A percentile compares a stretch with the other conserved stretches of the same genome.
Conservation (phyloP, 2,113 vertebrate species). For the Lophochroa leadbeateri region DNA sequence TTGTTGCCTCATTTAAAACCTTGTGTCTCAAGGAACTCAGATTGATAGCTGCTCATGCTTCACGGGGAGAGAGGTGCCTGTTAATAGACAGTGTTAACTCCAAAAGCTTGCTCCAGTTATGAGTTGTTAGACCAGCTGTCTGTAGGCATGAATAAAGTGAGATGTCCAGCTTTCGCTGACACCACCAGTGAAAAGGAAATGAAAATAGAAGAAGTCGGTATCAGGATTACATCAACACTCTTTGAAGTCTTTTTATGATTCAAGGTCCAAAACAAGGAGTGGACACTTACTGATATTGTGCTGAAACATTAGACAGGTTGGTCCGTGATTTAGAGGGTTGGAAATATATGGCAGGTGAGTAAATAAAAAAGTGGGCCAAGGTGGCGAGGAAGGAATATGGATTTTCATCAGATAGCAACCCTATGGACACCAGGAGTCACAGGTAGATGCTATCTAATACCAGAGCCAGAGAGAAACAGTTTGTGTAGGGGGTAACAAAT, state of each 20-base stretch:
- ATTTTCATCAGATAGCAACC: not conserved
- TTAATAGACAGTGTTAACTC: not conserved
- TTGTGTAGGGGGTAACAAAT: not conserved
- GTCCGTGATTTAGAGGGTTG: not conserved
- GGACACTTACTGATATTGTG: not conserved
- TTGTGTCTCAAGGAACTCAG: not conserved
- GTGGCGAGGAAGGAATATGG: not conserved
- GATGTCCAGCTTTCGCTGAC: not conserved
- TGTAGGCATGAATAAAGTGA: not conserved
- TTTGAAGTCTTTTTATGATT: not conserved
- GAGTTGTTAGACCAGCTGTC: not conserved
- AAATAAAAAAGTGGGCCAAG: not conserved
- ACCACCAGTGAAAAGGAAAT: not conserved
- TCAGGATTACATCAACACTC: not conserved
- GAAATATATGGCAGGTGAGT: not conserved
- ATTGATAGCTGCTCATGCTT: rapidly evolving
- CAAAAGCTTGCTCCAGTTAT: not conserved
- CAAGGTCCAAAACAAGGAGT: not conserved
- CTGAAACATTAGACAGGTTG: not conserved
- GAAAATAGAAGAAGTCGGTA: not conserved
- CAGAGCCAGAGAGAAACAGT: not conserved
- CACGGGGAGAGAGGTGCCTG: not conserved
- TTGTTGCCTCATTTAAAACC: not conserved
- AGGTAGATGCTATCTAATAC: not conserved
- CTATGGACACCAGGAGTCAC: not conserved